A percentile compares a stretch with the other conserved stretches of the same genome.
Conservation (phyloP, 2,113 vertebrate species). For the Progne subis region DNA sequence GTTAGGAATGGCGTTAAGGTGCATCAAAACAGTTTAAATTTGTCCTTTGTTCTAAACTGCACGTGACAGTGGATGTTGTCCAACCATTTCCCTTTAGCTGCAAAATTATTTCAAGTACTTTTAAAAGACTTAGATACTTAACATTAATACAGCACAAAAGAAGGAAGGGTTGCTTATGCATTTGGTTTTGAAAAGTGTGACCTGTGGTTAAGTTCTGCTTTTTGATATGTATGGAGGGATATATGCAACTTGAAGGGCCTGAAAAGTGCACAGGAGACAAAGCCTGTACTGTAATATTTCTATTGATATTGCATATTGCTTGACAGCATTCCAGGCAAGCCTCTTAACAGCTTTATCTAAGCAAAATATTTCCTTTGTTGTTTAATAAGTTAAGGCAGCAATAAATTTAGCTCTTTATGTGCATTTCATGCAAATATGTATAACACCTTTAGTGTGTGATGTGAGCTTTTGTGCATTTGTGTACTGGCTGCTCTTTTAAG, state of each 20-base stretch:
- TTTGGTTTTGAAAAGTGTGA: neutral
- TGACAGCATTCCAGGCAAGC: neutral
- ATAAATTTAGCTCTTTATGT: neutral
- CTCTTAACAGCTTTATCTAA: neutral
- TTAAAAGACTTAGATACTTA: neutral
- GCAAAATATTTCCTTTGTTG: neutral
- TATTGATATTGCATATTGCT: neutral
- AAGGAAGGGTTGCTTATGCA: neutral
- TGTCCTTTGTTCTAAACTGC: neutral
- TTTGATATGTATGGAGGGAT: neutral
- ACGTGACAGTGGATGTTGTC: neutral
- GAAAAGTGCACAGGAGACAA: neutral
- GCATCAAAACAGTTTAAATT: neutral
- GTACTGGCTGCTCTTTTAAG: neutral
- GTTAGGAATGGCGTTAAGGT: neutral
- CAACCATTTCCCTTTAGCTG: neutral
- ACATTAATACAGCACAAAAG: neutral
- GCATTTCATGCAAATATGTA: neutral
- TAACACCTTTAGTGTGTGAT: rapidly evolving
- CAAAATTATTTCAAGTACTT: neutral
- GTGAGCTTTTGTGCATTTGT: neutral
- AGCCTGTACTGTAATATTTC: neutral
- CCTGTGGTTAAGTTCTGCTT: neutral
- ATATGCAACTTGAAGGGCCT: neutral
- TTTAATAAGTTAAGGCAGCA: neutral